These are phyloP conservation scores for Plumapathes pennacea DNA, from an alignment of 92 coral and sea anemone genomes.

Conservation along the genomic window DNA sequence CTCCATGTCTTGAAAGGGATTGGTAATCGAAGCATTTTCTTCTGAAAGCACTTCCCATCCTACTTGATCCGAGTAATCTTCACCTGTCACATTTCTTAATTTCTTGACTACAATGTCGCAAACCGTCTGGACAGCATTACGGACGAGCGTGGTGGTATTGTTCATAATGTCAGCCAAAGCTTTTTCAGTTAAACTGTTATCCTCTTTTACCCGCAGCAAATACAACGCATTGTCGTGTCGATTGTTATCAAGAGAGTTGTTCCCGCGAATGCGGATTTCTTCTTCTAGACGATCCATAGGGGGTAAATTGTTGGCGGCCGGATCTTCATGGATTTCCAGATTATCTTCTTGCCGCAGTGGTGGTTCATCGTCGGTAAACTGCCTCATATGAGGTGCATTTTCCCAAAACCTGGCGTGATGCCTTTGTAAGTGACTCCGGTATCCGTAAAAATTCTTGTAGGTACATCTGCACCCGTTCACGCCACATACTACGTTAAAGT, in stretches of 20 bases:
- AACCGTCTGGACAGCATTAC: constrained; percentile 16
- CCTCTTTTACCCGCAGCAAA: constrained; percentile 26
- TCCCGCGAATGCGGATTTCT: too few species aligned
- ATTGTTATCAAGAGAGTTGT: too few species aligned
- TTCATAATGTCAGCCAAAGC: constrained; percentile 31
- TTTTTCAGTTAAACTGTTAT: constrained; percentile 29
- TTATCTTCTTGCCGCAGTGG: background rate
- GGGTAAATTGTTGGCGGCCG: too few species aligned
- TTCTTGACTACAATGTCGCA: constrained; percentile 24
- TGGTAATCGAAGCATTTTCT: constrained; percentile 20
- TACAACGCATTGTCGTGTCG: constrained; percentile 28
- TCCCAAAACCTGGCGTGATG: background rate
- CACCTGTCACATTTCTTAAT: background rate
- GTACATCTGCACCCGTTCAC: constrained; percentile 6
- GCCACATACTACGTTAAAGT: constrained; percentile 11
- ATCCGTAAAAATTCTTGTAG: constrained; percentile 4
- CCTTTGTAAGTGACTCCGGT: constrained; percentile 10
- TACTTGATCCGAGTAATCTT: constrained; percentile 7
- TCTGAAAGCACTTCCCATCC: constrained; percentile 29
- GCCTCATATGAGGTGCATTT: background rate
- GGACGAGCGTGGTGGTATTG: constrained; percentile 13
- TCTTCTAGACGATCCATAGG: too few species aligned
- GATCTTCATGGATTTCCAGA: too few species aligned
- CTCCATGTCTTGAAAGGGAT: constrained; percentile 42
- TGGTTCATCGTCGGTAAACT: background rate